These are phyloP conservation scores for Microplitis mediator DNA, from an alignment of 1,140 invertebrate species.

Conservation along the genomic window DNA sequence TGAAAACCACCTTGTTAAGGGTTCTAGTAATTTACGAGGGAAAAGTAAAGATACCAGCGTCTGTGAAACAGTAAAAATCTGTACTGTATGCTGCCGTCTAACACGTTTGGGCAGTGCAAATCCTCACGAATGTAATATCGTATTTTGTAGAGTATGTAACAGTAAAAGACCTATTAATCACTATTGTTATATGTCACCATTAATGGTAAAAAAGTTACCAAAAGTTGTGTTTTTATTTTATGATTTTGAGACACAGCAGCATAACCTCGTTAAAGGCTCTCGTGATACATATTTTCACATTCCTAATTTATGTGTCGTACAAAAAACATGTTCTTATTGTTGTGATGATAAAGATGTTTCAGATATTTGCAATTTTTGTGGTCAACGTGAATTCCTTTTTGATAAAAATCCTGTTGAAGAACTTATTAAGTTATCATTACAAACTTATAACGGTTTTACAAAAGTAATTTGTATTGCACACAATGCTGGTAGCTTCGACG, in stretches of 20 bases:
- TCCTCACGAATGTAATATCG: no score
- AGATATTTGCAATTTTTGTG: not conserved
- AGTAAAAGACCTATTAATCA: not conserved
- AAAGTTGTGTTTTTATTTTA: not conserved
- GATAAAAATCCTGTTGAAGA: not conserved
- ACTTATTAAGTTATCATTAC: conserved; percentile 19
- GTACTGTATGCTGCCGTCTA: no score
- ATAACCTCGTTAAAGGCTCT: not conserved
- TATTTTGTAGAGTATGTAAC: not conserved
- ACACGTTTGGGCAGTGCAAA: no score
- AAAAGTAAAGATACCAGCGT: no score
- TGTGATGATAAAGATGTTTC: not conserved
- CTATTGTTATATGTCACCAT: not conserved
- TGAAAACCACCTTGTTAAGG: no score
- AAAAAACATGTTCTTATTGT: not conserved
- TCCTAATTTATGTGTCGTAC: not conserved
- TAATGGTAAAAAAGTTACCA: not conserved
- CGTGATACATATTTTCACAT: not conserved
- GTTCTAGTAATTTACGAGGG: no score
- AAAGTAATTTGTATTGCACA: conserved; percentile 36
- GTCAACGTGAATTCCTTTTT: conserved; percentile 14
- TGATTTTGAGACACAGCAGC: not conserved
- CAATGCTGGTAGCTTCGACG: conserved; percentile 37
- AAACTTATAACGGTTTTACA: not conserved
- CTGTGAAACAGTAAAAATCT: no score